These are phyloP conservation scores for Drosophila tanythrix DNA, from an alignment of 2,888 invertebrate genomes.

Conservation along the genomic window DNA sequence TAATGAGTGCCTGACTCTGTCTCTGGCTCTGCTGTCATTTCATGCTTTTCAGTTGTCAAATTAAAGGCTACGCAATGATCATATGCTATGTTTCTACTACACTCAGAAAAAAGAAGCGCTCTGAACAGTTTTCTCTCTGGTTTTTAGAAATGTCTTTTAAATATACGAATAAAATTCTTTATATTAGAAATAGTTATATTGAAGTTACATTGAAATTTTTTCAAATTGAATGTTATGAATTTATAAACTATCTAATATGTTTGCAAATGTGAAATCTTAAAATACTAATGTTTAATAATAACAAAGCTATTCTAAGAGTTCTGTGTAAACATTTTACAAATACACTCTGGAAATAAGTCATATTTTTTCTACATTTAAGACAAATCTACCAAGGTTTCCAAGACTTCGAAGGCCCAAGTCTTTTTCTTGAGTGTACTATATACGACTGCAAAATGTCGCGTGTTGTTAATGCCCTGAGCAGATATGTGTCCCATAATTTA, in stretches of 20 bases:
- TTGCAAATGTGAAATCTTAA: neutral
- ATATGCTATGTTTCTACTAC: conserved; percentile 5
- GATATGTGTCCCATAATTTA: conserved; percentile 31
- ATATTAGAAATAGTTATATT: neutral
- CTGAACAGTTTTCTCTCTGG: neutral
- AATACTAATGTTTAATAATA: neutral
- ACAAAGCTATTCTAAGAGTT: neutral
- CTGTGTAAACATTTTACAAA: neutral
- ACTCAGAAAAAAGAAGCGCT: neutral
- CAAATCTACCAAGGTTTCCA: neutral
- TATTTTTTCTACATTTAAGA: neutral
- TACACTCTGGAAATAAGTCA: neutral
- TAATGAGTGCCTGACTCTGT: conserved; percentile 61
- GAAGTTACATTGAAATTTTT: neutral
- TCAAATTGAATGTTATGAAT: neutral
- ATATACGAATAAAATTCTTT: neutral
- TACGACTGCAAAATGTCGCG: conserved; percentile 51
- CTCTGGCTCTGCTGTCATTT: conserved; percentile 63
- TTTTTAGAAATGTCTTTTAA: neutral
- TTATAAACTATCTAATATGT: too few species aligned
- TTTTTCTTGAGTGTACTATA: conserved; percentile 1
- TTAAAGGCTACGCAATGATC: conserved; percentile 59
- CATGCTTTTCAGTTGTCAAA: conserved; percentile 77
- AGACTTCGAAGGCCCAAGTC: neutral
- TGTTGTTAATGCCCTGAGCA: conserved; percentile 55